These are phyloP conservation scores for Aphidoletes aphidimyza DNA, from an alignment of 2,888 invertebrate species.

Conservation along the genomic window DNA sequence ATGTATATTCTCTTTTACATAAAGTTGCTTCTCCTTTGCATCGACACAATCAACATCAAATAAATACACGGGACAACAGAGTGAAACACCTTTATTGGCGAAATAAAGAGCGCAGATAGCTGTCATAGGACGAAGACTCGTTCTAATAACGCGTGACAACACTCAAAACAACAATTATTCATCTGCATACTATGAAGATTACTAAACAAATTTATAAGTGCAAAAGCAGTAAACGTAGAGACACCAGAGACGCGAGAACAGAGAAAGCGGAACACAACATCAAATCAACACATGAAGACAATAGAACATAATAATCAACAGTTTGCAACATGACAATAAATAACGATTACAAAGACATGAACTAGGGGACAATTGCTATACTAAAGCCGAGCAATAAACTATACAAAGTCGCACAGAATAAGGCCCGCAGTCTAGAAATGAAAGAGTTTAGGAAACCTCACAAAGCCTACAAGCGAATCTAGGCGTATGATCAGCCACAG, in stretches of 20 bases:
- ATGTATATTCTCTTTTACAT: too few species aligned
- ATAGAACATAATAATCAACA: slow-evolving; percentile 16
- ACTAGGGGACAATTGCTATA: neutral
- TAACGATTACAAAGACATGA: slow-evolving; percentile 45
- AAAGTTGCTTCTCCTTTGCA: too few species aligned
- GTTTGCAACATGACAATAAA: slow-evolving; percentile 44
- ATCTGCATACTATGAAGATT: neutral
- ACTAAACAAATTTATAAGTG: neutral
- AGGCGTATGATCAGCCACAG: neutral
- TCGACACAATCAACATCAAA: too few species aligned
- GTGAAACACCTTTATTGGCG: too few species aligned
- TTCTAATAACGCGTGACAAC: neutral
- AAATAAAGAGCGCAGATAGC: neutral
- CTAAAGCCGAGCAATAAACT: slow-evolving; percentile 4
- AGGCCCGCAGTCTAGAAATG: too few species aligned
- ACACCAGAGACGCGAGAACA: neutral
- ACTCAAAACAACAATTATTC: too few species aligned
- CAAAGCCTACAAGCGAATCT: too few species aligned
- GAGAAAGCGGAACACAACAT: too few species aligned
- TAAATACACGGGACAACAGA: neutral
- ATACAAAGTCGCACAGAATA: neutral
- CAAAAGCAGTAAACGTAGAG: too few species aligned
- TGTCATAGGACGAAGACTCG: neutral
- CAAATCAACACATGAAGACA: neutral
- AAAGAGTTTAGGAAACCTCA: too few species aligned